Base-by-base conservation (phyloP, 2,888 invertebrate genomes). In the Pandemis heparana region DNA sequence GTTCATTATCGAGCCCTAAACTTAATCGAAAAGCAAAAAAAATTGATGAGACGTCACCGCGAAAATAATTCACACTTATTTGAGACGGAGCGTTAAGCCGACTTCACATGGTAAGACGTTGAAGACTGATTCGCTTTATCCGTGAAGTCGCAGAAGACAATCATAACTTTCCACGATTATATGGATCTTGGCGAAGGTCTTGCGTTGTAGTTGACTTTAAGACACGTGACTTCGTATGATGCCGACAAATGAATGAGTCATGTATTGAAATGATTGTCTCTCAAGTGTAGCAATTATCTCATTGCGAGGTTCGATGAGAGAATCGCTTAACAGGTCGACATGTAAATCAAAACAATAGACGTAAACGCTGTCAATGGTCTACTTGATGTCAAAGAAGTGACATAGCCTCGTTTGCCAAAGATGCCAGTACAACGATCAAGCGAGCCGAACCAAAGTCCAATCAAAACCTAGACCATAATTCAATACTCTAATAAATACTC, bases 1-100 rank as follows among this genome's bases (percentile, higher is more conserved):
- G 76, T 85, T 85, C 83, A 85, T 87, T 87, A 88, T 80, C 81
- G 78, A 79, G 79, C 80, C 81, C 83, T 83, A 80, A 84, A 81
- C 82, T 83, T 88, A 89, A 89, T 88, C 84, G 85, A 87, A 88
- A 86, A 81, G 78, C 80, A 83, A 83, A 86, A 43, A 32, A 85
- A 88, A 85, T 85, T 86, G 83, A 88, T 87, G 86, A 82, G 83
- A 87, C 83, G 82, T 87, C 87, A 85, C 80, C 77, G 80, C 80
- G 51, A 82, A 85, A 88, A 87, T 87, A 84, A 87, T 85, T 86
- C 86, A 82, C 82, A 80, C 78, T 77, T 79, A 70, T 71, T 76
- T 62, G 51, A 59, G 70, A 66, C 65, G 60, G 65, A 60, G 53
- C 18, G 53, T 65, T 70, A 74, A 59, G 74, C 60, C 60, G 43